Conservation (phyloP, 2,113 vertebrate species). For the Speoplatyrhinus poulsoni region DNA sequence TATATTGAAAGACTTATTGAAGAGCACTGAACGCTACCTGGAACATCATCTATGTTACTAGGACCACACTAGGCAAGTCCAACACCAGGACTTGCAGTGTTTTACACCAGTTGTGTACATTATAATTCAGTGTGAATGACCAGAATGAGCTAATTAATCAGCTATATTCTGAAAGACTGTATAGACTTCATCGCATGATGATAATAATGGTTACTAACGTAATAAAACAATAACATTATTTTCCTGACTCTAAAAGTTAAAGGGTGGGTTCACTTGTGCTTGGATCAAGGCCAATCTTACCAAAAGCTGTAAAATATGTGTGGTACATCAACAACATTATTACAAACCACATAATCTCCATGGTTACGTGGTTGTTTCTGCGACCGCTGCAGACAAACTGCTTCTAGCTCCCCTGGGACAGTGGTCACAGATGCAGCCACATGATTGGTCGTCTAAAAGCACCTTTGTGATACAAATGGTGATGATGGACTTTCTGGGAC, state of each 20-base stretch:
- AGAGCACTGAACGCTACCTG: slow-evolving; percentile 23
- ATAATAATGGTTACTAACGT: no score
- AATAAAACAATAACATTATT: neutral
- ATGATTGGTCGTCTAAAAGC: slow-evolving; percentile 16
- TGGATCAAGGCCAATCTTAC: slow-evolving; percentile 34
- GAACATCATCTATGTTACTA: slow-evolving; percentile 31
- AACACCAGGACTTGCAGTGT: slow-evolving; percentile 22
- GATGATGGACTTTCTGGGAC: neutral
- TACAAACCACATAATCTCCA: no score
- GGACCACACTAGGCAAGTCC: slow-evolving; percentile 37
- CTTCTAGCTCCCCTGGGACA: slow-evolving; percentile 2
- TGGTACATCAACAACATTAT: no score
- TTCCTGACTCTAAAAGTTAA: slow-evolving; percentile 12
- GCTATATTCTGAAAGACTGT: neutral
- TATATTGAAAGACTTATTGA: slow-evolving; percentile 39
- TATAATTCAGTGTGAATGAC: neutral
- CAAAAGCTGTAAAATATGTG: neutral
- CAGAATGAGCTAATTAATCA: neutral
- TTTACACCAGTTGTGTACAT: neutral
- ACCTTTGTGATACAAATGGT: slow-evolving; percentile 34
- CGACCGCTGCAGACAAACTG: neutral
- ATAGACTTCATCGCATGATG: neutral
- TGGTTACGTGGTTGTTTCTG: no score
- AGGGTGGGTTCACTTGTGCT: slow-evolving; percentile 40
- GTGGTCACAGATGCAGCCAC: neutral